Percentiles rank a stretch among this genome's conserved stretches.
Evolutionary conservation across 2,888 invertebrate species (phyloP).

Genomic region (Leptogaster cylindrica): DNA sequence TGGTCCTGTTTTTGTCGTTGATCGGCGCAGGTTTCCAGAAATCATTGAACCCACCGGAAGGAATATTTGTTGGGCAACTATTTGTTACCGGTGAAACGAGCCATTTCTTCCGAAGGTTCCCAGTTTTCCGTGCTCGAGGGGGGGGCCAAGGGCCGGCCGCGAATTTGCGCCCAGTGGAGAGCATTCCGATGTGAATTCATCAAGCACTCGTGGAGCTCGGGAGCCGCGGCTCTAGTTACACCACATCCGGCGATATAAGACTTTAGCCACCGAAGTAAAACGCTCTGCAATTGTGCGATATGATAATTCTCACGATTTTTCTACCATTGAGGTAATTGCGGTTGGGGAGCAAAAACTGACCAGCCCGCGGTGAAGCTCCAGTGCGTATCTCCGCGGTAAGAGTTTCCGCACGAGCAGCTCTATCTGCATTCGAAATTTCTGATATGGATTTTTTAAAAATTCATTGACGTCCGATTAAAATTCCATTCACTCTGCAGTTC

Average conservation of each 20-base stretch:
- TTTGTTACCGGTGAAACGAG: no score
- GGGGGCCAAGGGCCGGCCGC: no score
- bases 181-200: slow-evolving; percentile 20
- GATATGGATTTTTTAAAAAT: no score
- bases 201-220: neutral
- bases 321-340: neutral
- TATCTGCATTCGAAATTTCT: no score
- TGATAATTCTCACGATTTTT: neutral
- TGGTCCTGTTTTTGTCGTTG: neutral
- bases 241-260: neutral
- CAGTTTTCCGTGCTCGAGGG: no score
- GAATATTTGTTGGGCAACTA: no score
- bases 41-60: slow-evolving; percentile 15
- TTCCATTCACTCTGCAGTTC: no score
- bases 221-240: neutral
- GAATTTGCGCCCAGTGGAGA: no score
- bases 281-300: neutral
- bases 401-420: no score
- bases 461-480: no score
- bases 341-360: neutral
- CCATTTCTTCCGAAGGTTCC: no score
- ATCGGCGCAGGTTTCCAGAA: slow-evolving; percentile 7
- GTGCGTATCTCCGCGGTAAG: neutral
- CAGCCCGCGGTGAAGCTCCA: neutral
- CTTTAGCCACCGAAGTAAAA: neutral